phyloP scores from a whole-genome alignment of 2,888 invertebrate species.

The Pyrochroa serraticornis region DNA sequence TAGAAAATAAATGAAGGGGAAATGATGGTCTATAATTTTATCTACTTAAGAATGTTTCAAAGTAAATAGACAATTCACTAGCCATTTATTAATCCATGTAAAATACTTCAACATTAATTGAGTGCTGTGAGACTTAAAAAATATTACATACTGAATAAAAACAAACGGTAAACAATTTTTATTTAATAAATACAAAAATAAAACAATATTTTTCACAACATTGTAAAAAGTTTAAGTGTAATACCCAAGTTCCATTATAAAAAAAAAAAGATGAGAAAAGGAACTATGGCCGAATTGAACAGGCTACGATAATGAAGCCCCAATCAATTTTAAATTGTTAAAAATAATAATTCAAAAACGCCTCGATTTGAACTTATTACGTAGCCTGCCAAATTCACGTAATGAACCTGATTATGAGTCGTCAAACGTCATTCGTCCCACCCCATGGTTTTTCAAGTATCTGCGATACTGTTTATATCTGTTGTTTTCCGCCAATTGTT shows the following conservation, averaged over 20 bases:
- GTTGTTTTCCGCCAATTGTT: conserved; percentile 83
- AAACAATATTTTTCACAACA: neutral
- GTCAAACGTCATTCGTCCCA: conserved; percentile 90
- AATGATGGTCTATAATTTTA: neutral
- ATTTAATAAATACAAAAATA: conserved; percentile 4
- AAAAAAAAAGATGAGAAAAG: conserved; percentile 8
- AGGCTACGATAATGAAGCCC: neutral
- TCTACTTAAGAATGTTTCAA: neutral
- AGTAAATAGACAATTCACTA: neutral
- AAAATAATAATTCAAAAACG: neutral
- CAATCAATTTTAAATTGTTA: conserved; percentile 11
- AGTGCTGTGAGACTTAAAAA: too few species aligned
- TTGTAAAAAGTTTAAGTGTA: neutral
- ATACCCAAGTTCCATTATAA: conserved; percentile 1
- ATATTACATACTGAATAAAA: neutral
- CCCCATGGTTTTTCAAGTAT: conserved; percentile 89
- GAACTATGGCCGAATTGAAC: neutral
- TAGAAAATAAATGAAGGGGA: too few species aligned
- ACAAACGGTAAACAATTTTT: conserved; percentile 7
- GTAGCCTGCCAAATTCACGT: conserved; percentile 8
- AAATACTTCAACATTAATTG: neutral
- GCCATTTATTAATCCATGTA: neutral
- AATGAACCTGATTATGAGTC: conserved; percentile 64
- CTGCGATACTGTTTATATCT: conserved; percentile 88
- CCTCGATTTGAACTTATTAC: too few species aligned